phyloP scores from a whole-genome alignment of 2,888 invertebrate genomes.

The Melikaiella ostensackeni region DNA sequence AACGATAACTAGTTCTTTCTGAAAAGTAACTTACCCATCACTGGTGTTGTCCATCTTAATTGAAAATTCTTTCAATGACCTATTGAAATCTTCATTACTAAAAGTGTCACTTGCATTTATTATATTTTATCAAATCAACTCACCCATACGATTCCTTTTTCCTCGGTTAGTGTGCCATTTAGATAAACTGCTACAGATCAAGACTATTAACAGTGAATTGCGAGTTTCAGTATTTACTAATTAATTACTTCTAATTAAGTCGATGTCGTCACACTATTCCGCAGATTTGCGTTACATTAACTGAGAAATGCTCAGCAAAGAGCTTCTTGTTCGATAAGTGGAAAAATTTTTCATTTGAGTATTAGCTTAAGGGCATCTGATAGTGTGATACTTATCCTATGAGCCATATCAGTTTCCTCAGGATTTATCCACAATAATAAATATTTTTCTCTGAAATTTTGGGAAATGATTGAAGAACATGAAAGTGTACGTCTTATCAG shows the following conservation, averaged over 20 bases:
- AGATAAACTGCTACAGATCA: conserved; percentile 20
- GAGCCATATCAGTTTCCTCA: too few relatives aligned
- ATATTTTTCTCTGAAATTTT: too few relatives aligned
- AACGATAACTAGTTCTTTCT: too few relatives aligned
- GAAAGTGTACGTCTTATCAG: too few relatives aligned
- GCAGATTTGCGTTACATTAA: background rate
- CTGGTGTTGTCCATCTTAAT: too few relatives aligned
- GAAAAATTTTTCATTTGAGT: background rate
- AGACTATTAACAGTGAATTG: background rate
- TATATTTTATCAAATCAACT: background rate
- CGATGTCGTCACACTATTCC: background rate
- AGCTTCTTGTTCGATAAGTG: background rate
- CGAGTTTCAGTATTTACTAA: background rate
- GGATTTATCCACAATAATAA: too few relatives aligned
- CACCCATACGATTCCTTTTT: background rate
- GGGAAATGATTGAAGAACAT: too few relatives aligned
- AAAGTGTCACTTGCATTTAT: too few relatives aligned
- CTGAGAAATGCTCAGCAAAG: background rate
- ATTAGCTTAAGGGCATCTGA: background rate
- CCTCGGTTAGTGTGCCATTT: conserved; percentile 17
- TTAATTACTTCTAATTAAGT: background rate
- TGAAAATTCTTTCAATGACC: too few relatives aligned
- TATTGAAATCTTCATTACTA: too few relatives aligned
- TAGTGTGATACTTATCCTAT: too few relatives aligned
- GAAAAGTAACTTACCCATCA: too few relatives aligned